phyloP scores from a whole-genome alignment of 2,888 invertebrate species.

The Ennomos quercinarius region DNA sequence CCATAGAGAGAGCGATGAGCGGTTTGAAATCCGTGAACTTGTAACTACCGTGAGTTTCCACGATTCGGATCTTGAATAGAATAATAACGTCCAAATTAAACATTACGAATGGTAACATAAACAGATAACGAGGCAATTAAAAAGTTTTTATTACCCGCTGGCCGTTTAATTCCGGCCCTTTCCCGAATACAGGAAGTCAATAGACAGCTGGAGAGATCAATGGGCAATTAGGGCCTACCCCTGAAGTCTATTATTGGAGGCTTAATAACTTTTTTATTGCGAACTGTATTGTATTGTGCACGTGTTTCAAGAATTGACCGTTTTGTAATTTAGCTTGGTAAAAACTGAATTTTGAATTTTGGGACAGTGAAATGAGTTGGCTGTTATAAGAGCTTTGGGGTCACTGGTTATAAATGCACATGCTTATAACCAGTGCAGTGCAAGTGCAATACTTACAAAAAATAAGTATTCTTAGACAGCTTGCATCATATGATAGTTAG shows the following conservation, averaged over 20 bases:
- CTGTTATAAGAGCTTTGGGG: too few species aligned
- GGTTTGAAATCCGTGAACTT: too few species aligned
- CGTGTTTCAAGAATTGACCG: slow-evolving; percentile 9
- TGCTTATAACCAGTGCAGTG: too few species aligned
- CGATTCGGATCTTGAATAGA: background rate
- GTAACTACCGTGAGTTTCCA: too few species aligned
- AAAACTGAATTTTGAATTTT: too few species aligned
- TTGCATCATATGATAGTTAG: too few species aligned
- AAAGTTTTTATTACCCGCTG: slow-evolving; percentile 27
- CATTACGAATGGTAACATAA: slow-evolving; percentile 27
- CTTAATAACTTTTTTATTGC: slow-evolving; percentile 26
- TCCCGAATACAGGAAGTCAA: slow-evolving; percentile 29
- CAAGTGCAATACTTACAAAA: too few species aligned
- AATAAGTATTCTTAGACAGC: too few species aligned
- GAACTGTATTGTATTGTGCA: slow-evolving; percentile 12
- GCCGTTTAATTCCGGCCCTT: slow-evolving; percentile 21
- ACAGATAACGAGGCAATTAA: slow-evolving; percentile 34
- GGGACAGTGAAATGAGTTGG: too few species aligned
- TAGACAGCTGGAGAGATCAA: slow-evolving; percentile 29
- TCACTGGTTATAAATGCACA: too few species aligned
- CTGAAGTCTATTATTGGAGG: slow-evolving; percentile 18
- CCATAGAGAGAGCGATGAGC: too few species aligned
- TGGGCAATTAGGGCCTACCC: slow-evolving; percentile 30
- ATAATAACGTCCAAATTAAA: slow-evolving; percentile 24
- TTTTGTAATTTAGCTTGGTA: background rate